phyloP scores from a whole-genome alignment of 2,888 invertebrate species.

The Podabrus alpinus region DNA sequence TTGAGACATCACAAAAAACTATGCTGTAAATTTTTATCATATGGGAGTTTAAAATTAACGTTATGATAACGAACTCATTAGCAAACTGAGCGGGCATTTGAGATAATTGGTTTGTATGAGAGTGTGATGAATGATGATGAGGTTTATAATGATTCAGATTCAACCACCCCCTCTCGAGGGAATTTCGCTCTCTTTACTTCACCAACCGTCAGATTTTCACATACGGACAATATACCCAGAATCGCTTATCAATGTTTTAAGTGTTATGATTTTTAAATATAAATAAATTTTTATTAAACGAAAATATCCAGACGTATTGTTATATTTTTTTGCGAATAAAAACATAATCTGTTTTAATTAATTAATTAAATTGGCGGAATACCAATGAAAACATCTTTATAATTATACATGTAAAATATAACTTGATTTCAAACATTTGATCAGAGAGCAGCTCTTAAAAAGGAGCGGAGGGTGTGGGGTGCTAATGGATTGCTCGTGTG shows the following conservation, averaged over 20 bases:
- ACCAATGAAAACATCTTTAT: neutral
- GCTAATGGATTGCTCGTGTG: conserved; percentile 38
- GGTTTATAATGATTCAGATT: conserved; percentile 34
- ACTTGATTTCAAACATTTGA: neutral
- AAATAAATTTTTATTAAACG: neutral
- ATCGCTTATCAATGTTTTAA: conserved; percentile 6
- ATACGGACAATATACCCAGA: neutral
- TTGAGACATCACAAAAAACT: neutral
- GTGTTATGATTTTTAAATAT: neutral
- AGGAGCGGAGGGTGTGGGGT: conserved; percentile 14
- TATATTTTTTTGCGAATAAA: neutral
- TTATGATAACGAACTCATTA: conserved; percentile 27
- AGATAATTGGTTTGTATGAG: conserved; percentile 34
- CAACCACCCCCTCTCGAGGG: conserved; percentile 41
- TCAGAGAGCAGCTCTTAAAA: conserved; percentile 7
- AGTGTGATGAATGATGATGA: conserved; percentile 39
- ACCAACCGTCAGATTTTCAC: conserved; percentile 5
- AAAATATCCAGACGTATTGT: neutral
- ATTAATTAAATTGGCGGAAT: neutral
- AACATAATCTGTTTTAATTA: neutral
- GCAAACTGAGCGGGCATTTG: conserved; percentile 17
- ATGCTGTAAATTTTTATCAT: neutral
- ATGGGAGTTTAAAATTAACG: conserved; percentile 8
- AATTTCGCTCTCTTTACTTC: conserved; percentile 20
- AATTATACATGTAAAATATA: neutral